Conservation (phyloP, 2,113 vertebrate genomes). For the Cyrtonyx montezumae region DNA sequence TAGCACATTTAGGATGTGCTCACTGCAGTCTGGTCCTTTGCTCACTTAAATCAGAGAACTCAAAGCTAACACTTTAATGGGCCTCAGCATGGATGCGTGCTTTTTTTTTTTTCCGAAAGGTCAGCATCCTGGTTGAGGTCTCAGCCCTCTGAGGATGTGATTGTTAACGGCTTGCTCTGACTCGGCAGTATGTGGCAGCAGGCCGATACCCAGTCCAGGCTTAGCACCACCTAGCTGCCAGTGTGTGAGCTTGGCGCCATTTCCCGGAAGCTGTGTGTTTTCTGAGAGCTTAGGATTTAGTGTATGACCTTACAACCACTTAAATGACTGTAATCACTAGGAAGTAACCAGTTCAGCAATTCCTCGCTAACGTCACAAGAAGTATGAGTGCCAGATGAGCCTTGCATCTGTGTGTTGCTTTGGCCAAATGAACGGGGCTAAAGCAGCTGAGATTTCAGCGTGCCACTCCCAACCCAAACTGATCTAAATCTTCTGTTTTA, state of each 20-base stretch:
- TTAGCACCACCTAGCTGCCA: not conserved
- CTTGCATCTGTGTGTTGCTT: not conserved
- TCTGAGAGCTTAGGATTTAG: not conserved
- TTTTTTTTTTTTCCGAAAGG: not conserved
- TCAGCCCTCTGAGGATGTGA: not conserved
- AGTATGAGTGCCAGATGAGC: not conserved
- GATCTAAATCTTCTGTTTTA: not conserved
- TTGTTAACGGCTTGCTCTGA: not conserved
- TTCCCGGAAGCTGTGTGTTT: not conserved
- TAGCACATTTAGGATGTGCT: rapidly evolving
- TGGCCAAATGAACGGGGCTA: not conserved
- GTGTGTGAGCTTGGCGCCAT: not conserved
- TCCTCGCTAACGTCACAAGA: not conserved
- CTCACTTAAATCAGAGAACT: not conserved
- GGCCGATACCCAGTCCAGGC: not conserved
- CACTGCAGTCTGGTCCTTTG: not conserved
- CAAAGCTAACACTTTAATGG: not conserved
- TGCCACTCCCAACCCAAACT: not conserved
- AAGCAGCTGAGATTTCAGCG: not conserved
- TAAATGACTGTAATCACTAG: not conserved
- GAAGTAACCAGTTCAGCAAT: not conserved
- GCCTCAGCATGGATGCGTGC: not conserved
- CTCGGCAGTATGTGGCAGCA: too few species aligned
- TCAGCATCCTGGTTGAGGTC: not conserved
- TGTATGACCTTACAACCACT: not conserved